Evolutionary conservation across 2,888 invertebrate genomes (phyloP), one percentile per base, ranked within the genome.

Genomic region (Hirtodrosophila confusa): DNA sequence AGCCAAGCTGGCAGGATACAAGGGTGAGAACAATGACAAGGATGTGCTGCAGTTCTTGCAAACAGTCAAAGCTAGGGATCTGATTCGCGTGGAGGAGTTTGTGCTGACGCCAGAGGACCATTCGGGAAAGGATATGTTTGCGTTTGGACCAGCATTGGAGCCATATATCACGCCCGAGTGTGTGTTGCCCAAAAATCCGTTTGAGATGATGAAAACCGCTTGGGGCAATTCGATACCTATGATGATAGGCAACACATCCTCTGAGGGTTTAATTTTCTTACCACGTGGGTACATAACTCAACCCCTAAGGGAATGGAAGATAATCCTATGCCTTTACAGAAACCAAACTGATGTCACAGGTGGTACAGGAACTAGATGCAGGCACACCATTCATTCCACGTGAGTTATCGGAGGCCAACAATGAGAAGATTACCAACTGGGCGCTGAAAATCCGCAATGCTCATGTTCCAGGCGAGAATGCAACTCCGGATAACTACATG

Each of bases 171-270:
- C 90, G 2, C 75, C 89, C 0, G 88, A 90, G 3, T 91, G 91
- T 65, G 89, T 92, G 4, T 23, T 92, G 17, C 87, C 90, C 5
- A 90, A 91, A 56, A 71, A 80, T 40, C 91, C 91, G 1, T 73
- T 79, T 1, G 86, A 90, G 47, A 85, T 92, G 90, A 75, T 89
- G 68, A 89, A 83, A 62, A 89, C 77, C 3, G 88, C 91, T 1
- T 92, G 92, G 92, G 78, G 91, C 27, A 90, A 90, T 48, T 85
- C 88, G 2, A 90, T 92, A 50, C 91, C 92, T 4, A 69, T 91
- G 55, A 68, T 92, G 67, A 83, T 91, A 37, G 92, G 92, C 5
- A 88, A 88, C 17, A 90, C 88, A 9, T 90, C 92, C 0, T 88
- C 83, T 45, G 92, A 92, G 66, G 92, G 92, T 0, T 61, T 92